A percentile compares a stretch with the other conserved stretches of the same genome.
These are phyloP conservation scores for Gasterosteus nipponicus DNA, from an alignment of 2,113 vertebrate genomes.

Conservation along the genomic window DNA sequence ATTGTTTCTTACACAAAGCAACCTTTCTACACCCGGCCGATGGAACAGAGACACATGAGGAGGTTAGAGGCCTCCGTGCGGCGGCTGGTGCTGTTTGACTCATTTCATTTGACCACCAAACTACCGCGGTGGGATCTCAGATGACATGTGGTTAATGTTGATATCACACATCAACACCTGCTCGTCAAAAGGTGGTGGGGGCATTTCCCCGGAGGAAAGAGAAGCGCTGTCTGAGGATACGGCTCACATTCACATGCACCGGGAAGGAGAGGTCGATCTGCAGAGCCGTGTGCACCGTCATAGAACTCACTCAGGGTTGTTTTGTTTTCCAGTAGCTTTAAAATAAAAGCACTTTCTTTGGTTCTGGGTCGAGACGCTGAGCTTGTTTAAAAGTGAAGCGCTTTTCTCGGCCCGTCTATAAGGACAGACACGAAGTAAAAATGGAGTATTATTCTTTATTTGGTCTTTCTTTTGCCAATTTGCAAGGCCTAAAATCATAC, in stretches of 20 bases:
- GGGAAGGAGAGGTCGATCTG: slow-evolving; percentile 1
- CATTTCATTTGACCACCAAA: slow-evolving; percentile 40
- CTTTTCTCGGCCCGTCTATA: slow-evolving; percentile 48
- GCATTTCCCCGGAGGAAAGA: slow-evolving; percentile 42
- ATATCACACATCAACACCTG: slow-evolving; percentile 58
- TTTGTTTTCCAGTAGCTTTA: slow-evolving; percentile 70
- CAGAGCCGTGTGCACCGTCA: slow-evolving; percentile 56
- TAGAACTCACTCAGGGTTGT: slow-evolving; percentile 57
- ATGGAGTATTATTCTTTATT: neutral
- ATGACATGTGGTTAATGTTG: slow-evolving; percentile 60
- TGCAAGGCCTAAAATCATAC: slow-evolving; percentile 2
- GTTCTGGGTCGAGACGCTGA: slow-evolving; percentile 73
- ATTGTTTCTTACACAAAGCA: slow-evolving; percentile 77
- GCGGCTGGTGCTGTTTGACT: slow-evolving; percentile 23
- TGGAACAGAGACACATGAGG: slow-evolving; percentile 17
- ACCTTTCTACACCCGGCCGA: slow-evolving; percentile 34
- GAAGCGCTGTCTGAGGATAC: slow-evolving; percentile 53
- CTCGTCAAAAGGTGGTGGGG: slow-evolving; percentile 47
- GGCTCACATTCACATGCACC: slow-evolving; percentile 53
- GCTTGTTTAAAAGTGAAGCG: slow-evolving; percentile 67
- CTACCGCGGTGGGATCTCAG: slow-evolving; percentile 25
- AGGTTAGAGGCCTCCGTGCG: slow-evolving; percentile 20
- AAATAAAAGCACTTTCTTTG: slow-evolving; percentile 54
- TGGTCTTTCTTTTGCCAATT: neutral
- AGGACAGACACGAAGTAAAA: neutral